Base-by-base conservation (phyloP, 2,888 invertebrate species). In the Timandra comae region DNA sequence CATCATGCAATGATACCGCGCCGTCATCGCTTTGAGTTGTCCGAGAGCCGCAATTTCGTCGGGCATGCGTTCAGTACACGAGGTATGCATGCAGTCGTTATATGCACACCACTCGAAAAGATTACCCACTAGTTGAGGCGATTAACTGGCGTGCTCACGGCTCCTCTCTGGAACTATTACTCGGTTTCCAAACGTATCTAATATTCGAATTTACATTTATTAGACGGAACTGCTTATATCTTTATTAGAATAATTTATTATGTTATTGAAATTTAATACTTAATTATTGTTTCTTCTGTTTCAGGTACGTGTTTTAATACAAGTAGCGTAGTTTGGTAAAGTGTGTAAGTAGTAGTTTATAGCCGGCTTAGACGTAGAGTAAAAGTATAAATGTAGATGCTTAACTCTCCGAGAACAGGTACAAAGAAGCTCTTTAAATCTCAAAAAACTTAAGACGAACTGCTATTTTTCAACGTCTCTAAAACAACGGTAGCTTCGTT, bases 261-360 rank as follows among this genome's bases (percentile, higher is more conserved):
- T 11, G 6, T 13, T 19, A 26, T 11, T 26, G 16, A 7, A 23
- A 27, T 32, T 21, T 8, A 24, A n/a, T 19, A 9, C n/a, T n/a
- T n/a, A 38, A 16, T 16, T 16, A 16, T 16, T 16, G 3, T 41
- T 52, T 44, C 52, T 63, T 61, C 43, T 33, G 63, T 78, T 68
- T 1, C 80, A 82, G 82, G 84, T 84, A 84, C 67, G 84, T 84
- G 63, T 63, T 69, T 70, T 73, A 68, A 70, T 64, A n/a, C n/a
- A n/a, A n/a, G n/a, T n/a, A n/a, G n/a, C n/a, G n/a, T 74, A 77
- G 65, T 74, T 67, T 64, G 73, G 61, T 66, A 63, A 63, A 67
- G 60, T 72, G 66, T 66, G 79, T 82, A 78, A 82, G 82, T 81
- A 75, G 71, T 59, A 63, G 65, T 13, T 29, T 3, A n/a, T n/a